Percentiles rank a stretch among this genome's conserved stretches.
phyloP scores from a whole-genome alignment of 2,797 vertebrate genomes.

The Meriones psammophilus region DNA sequence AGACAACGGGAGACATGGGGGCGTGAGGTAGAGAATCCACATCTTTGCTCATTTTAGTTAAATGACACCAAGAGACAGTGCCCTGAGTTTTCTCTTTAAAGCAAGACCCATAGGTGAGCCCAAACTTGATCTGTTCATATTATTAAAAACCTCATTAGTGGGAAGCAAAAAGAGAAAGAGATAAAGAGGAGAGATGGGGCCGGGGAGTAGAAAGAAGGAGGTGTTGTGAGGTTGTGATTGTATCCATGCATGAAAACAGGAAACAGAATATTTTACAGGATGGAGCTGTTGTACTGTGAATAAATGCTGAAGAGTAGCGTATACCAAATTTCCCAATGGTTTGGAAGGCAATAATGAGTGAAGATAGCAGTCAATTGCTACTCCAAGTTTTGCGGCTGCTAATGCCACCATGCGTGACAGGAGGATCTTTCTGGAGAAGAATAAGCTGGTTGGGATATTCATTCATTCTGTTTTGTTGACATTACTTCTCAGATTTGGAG shows the following conservation, averaged over 20 bases:
- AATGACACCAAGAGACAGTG: not conserved
- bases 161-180: not conserved
- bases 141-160: not conserved
- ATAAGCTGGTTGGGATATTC: not conserved
- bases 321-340: not conserved
- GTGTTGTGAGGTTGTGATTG: not conserved
- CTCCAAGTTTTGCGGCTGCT: not conserved
- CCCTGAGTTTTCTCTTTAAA: not conserved
- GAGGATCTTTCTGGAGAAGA: not conserved
- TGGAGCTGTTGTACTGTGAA: not conserved
- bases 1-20: not conserved
- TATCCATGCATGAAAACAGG: not conserved
- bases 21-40: not conserved
- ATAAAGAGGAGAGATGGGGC: not conserved
- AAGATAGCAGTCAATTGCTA: not conserved
- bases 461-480: not conserved
- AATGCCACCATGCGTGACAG: not conserved
- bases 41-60: not conserved
- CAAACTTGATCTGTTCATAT: not conserved
- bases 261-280: not conserved
- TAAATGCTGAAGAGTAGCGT: not conserved
- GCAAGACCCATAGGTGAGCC: not conserved
- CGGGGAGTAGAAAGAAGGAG: too few relatives aligned
- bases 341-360: not conserved
- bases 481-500: constrained; percentile 29